These are phyloP conservation scores for Nothocercus nigrocapillus DNA, from an alignment of 2,113 vertebrate genomes.

Conservation along the genomic window DNA sequence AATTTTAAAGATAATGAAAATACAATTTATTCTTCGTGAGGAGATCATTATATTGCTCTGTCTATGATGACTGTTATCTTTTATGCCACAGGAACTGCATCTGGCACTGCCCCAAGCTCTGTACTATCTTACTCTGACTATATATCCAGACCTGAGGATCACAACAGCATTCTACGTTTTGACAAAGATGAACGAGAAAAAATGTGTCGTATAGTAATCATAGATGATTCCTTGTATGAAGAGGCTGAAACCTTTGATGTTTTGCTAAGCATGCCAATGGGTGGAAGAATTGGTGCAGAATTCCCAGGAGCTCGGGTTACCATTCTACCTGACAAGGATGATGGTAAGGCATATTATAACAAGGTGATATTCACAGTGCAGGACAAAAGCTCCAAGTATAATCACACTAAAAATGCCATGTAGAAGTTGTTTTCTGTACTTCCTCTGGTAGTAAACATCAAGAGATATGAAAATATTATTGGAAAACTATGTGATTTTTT, in stretches of 20 bases:
- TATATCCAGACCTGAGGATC: slow-evolving; percentile 91
- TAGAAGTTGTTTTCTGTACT: neutral
- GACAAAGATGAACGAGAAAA: slow-evolving; percentile 86
- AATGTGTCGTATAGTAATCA: slow-evolving; percentile 85
- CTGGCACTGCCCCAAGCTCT: slow-evolving; percentile 86
- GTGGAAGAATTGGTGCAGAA: slow-evolving; percentile 85
- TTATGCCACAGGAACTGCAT: slow-evolving; percentile 82
- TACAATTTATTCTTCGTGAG: neutral
- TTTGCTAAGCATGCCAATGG: slow-evolving; percentile 88
- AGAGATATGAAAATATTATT: neutral
- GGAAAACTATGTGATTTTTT: neutral
- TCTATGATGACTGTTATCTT: neutral
- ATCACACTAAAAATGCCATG: neutral
- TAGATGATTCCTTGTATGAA: slow-evolving; percentile 93
- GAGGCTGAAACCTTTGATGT: slow-evolving; percentile 89
- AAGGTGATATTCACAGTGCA: neutral
- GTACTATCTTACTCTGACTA: slow-evolving; percentile 95
- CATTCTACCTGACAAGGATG: slow-evolving; percentile 87
- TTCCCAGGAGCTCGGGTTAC: slow-evolving; percentile 80
- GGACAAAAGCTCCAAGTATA: neutral
- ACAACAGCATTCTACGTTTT: slow-evolving; percentile 88
- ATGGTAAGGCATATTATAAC: slow-evolving; percentile 79
- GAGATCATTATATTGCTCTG: neutral
- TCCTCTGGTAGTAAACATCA: neutral
- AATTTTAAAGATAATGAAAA: neutral